Conservation (phyloP, 2,888 invertebrate genomes). For the Pachydiplax longipennis region DNA sequence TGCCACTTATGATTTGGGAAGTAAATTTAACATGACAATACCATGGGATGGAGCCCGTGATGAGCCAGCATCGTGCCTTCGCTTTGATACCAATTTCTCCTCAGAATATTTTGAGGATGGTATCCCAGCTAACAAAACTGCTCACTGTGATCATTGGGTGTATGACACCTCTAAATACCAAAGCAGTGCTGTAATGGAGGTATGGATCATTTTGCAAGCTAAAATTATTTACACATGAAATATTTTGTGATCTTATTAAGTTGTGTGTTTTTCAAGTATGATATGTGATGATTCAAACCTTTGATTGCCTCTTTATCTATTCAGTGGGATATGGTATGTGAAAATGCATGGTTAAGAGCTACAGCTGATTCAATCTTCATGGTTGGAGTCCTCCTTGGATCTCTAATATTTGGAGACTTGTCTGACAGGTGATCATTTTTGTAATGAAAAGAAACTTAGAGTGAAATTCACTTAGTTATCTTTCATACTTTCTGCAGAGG, state of each 20-base stretch:
- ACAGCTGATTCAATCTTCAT: slow-evolving; percentile 74
- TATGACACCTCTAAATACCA: slow-evolving; percentile 68
- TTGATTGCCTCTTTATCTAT: slow-evolving; percentile 14
- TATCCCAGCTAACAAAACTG: slow-evolving; percentile 54
- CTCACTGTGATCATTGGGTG: slow-evolving; percentile 65
- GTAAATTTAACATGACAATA: slow-evolving; percentile 62
- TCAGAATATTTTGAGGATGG: slow-evolving; percentile 55
- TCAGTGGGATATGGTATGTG: slow-evolving; percentile 74
- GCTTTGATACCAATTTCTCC: slow-evolving; percentile 61
- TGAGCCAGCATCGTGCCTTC: slow-evolving; percentile 64
- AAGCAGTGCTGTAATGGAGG: slow-evolving; percentile 72
- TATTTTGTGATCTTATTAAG: neutral
- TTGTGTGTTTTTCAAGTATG: neutral
- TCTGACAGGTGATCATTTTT: slow-evolving; percentile 65
- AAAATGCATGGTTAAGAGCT: slow-evolving; percentile 68
- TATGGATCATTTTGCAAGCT: slow-evolving; percentile 54
- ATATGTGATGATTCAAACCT: slow-evolving; percentile 67
- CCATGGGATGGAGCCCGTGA: slow-evolving; percentile 63
- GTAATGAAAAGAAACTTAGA: neutral
- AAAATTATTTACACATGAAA: neutral
- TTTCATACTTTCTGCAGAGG: no score
- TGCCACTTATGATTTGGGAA: slow-evolving; percentile 62
- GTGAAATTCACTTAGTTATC: neutral
- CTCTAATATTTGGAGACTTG: slow-evolving; percentile 74
- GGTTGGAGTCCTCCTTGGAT: slow-evolving; percentile 76